Conservation (phyloP, 2,888 invertebrate genomes). For the Plemyria rubiginata region DNA sequence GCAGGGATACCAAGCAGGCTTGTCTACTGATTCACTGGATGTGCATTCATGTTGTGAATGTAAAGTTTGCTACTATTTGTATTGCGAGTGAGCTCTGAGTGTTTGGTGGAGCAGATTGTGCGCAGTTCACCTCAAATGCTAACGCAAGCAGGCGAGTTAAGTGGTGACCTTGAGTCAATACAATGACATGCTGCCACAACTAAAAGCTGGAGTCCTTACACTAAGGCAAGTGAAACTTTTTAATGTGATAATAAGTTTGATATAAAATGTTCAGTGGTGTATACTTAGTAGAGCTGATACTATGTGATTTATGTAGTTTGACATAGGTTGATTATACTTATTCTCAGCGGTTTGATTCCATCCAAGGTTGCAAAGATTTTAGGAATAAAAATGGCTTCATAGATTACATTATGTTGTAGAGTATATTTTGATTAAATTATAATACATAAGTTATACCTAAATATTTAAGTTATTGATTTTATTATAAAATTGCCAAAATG, state of each 20-base stretch:
- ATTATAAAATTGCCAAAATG: slow-evolving; percentile 17
- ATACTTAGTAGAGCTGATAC: slow-evolving; percentile 11
- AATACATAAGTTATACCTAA: no score
- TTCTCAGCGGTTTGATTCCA: slow-evolving; percentile 31
- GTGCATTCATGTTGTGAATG: not conserved
- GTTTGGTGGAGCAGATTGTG: not conserved
- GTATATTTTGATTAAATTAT: slow-evolving; percentile 17
- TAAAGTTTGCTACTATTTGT: not conserved
- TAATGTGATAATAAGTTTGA: slow-evolving; percentile 30
- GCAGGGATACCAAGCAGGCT: not conserved
- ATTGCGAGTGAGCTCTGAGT: not conserved
- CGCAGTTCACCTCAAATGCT: not conserved
- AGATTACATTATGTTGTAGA: slow-evolving; percentile 9
- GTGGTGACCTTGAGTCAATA: not conserved
- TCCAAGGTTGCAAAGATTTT: slow-evolving; percentile 28
- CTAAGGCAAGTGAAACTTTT: slow-evolving; percentile 20
- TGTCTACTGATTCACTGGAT: not conserved
- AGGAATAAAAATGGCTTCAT: slow-evolving; percentile 10
- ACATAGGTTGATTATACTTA: slow-evolving; percentile 12
- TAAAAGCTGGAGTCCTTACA: not conserved
- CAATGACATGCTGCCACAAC: not conserved
- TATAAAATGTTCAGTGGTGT: slow-evolving; percentile 20
- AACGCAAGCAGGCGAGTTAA: not conserved
- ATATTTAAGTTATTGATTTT: slow-evolving; percentile 9
- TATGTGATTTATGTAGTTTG: slow-evolving; percentile 4